These are phyloP conservation scores for Drosophila pandora DNA, from an alignment of 1,140 invertebrate genomes.

Conservation along the genomic window DNA sequence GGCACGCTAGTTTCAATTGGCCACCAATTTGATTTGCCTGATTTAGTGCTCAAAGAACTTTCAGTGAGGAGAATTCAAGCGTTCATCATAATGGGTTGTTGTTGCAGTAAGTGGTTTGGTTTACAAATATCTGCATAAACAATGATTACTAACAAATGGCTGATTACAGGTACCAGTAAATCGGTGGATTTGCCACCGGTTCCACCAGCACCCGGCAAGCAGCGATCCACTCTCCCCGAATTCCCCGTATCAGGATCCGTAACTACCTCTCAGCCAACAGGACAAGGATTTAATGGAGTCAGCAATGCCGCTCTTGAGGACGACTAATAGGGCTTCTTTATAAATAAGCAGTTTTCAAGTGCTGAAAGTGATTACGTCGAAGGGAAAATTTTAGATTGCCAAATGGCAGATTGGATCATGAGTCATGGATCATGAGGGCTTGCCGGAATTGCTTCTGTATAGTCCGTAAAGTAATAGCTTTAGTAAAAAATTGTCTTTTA, in stretches of 20 bases:
- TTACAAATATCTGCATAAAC: conserved; percentile 13
- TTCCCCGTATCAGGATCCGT: conserved; percentile 44
- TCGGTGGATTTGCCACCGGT: conserved; percentile 72
- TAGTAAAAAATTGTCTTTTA: conserved; percentile 18
- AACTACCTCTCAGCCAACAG: conserved; percentile 15
- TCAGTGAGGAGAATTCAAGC: conserved; percentile 36
- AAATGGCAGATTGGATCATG: conserved; percentile 32
- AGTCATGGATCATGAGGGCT: conserved; percentile 23
- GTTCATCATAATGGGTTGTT: conserved; percentile 66
- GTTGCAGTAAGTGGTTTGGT: conserved; percentile 60
- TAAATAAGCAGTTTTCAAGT: not conserved
- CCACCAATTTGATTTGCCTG: conserved; percentile 72
- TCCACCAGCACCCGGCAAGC: conserved; percentile 56
- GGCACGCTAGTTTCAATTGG: conserved; percentile 60
- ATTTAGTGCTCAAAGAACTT: conserved; percentile 70
- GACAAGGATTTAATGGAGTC: conserved; percentile 34
- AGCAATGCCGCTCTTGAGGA: conserved; percentile 59
- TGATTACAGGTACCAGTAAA: conserved; percentile 60
- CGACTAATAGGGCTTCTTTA: conserved; percentile 22
- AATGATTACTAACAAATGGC: conserved; percentile 8
- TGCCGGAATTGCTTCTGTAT: not conserved
- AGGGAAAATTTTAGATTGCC: conserved; percentile 19
- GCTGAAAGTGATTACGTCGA: conserved; percentile 23
- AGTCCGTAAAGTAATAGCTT: not conserved
- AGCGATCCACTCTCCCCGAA: conserved; percentile 53